phyloP scores from a whole-genome alignment of 92 coral and sea anemone species.

The Montipora capitata region DNA sequence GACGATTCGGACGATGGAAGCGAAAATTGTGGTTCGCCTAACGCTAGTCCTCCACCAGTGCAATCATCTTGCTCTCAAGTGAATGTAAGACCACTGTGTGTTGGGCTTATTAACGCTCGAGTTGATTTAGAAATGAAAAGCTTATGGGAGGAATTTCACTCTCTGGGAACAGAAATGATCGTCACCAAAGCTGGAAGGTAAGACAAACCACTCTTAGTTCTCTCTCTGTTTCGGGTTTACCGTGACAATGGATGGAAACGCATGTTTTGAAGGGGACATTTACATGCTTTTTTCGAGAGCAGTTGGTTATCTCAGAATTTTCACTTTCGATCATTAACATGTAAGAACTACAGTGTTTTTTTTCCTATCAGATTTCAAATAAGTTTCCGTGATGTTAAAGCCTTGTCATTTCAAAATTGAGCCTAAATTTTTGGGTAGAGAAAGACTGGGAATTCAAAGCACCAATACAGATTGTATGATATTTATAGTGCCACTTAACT shows the following conservation, averaged over 20 bases:
- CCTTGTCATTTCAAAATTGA: not conserved
- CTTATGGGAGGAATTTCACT: conserved; percentile 96
- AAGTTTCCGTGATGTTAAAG: conserved; percentile 25
- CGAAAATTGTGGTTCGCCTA: conserved; percentile 38
- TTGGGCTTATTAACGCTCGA: conserved; percentile 87
- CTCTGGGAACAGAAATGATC: conserved; percentile 99
- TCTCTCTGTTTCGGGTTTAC: not conserved
- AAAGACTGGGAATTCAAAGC: conserved; percentile 18
- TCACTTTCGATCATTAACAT: not conserved
- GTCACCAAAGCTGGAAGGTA: conserved; percentile 99
- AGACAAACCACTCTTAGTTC: not conserved
- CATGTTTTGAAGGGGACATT: no score
- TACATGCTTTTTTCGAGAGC: no score
- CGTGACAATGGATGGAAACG: no score
- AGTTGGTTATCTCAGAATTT: conserved; percentile 33
- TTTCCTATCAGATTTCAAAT: conserved; percentile 41
- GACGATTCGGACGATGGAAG: conserved; percentile 82
- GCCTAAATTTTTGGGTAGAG: not conserved
- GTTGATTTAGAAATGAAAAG: conserved; percentile 98
- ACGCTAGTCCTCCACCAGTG: conserved; percentile 36
- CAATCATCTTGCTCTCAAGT: conserved; percentile 67
- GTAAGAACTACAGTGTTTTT: not conserved
- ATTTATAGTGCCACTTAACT: not conserved
- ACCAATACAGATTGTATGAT: not conserved
- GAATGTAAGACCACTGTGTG: conserved; percentile 47